phyloP scores from a whole-genome alignment of 2,888 invertebrate species.

The Acronicta aceris region DNA sequence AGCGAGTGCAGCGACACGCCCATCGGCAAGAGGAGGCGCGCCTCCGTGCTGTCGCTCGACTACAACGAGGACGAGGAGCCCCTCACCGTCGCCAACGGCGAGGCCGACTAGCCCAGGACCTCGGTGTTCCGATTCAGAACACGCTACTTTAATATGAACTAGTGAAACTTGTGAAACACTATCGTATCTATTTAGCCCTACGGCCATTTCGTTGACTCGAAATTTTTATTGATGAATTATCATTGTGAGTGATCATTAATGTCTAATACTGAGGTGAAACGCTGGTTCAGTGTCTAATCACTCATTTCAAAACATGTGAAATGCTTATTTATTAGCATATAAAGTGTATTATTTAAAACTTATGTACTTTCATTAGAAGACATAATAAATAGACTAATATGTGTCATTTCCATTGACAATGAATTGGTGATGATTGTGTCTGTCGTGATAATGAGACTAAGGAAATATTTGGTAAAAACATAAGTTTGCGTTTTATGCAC shows the following conservation, averaged over 20 bases:
- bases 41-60: constrained; percentile 92
- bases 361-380: constrained; percentile 86
- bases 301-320: constrained; percentile 67
- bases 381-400: constrained; percentile 73
- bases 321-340: constrained; percentile 77
- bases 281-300: constrained; percentile 70
- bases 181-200: constrained; percentile 63
- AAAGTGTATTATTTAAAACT: constrained; percentile 75
- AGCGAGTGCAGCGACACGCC: constrained; percentile 84
- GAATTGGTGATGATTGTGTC: constrained; percentile 84
- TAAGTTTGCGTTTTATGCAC: constrained; percentile 84
- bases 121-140: constrained; percentile 71
- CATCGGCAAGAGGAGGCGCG: constrained; percentile 91
- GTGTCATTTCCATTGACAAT: constrained; percentile 81
- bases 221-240: constrained; percentile 65
- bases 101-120: constrained; percentile 85
- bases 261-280: constrained; percentile 63
- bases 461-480: constrained; percentile 78
- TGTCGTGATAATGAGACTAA: constrained; percentile 77
- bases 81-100: constrained; percentile 92
- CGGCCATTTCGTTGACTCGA: constrained; percentile 68
- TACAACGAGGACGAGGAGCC: constrained; percentile 93
- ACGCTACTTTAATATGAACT: constrained; percentile 70
- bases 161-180: constrained; percentile 74
- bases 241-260: constrained; percentile 75